Evolutionary conservation across 1,140 invertebrate genomes (phyloP), one percentile per base, ranked within the genome.

Genomic region (Oryzaephilus surinamensis): DNA sequence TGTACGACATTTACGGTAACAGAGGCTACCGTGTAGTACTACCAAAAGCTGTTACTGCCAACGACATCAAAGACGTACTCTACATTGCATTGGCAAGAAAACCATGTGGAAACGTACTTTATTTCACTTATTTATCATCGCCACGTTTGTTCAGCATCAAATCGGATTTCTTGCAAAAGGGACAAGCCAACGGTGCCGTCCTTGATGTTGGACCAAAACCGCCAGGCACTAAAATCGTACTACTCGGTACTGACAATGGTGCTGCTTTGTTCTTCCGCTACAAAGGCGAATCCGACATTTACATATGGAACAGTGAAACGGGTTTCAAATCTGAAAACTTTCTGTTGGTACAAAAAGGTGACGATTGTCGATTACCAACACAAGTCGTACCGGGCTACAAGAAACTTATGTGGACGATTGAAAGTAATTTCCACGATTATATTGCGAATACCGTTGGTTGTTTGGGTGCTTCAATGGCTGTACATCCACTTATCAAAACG

Each of bases 401-500:
- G 49, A 58, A 60, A 19, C 61, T 70, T 7, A 73, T 77, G 67
- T 75, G 74, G 71, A 65, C 67, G 1, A 53, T 79, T 41, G 74
- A 79, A 48, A 74, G 70, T 43, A 78, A 79, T 46, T 75, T 77
- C 57, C 71, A 70, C 11, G 74, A 78, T 55, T 79, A 69, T 45
- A 66, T 79, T 19, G 53, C 64, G 4, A 66, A 72, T 41, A 65
- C 62, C 11, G 68, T 70, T 20, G 73, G 75, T 17, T 73, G 72
- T 50, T 58, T 57, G 65, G 48, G 73, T 67, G 12, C 52, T 23
- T 58, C 45, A 7, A 54, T 62, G 32, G 46, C 45, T 41, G 45
- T 62, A 0, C 56, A 62, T 48, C 60, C 60, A 20, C 32, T 62
- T 23, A 51, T 59, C 45, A 61, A 58, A 38, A 54, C 52, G 13